These are phyloP conservation scores for Piprites chloris DNA, from an alignment of 2,113 vertebrate species.

Conservation along the genomic window DNA sequence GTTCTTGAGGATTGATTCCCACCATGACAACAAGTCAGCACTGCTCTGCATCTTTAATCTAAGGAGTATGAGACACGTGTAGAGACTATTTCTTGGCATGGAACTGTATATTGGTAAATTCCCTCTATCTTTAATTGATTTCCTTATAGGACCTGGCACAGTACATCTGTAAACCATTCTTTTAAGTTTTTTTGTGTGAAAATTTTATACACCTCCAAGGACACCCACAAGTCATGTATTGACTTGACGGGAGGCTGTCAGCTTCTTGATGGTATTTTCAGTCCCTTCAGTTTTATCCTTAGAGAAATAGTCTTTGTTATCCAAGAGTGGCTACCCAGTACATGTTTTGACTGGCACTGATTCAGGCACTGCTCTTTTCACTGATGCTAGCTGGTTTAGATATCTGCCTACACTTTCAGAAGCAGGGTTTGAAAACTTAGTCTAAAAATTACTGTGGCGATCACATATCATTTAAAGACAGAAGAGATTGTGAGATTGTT, in stretches of 20 bases:
- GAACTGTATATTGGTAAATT: neutral
- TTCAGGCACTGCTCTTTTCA: neutral
- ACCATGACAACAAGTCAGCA: neutral
- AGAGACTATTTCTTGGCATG: neutral
- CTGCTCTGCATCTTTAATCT: neutral
- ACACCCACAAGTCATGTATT: neutral
- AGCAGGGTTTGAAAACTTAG: neutral
- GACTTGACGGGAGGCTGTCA: neutral
- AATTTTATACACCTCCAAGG: neutral
- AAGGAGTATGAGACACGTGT: neutral
- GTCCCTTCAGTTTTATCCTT: neutral
- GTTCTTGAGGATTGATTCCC: neutral
- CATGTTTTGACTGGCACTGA: neutral
- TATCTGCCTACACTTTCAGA: neutral
- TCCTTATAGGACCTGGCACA: neutral
- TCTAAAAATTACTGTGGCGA: neutral
- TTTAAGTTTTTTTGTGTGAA: neutral
- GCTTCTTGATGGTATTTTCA: neutral
- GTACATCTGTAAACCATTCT: neutral
- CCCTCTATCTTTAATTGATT: constrained; percentile 12
- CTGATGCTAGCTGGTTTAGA: neutral
- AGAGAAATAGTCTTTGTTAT: neutral
- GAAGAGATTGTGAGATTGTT: neutral
- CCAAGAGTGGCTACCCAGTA: neutral
- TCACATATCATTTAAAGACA: neutral